Evolutionary conservation across 2,113 vertebrate species (phyloP).

Genomic region (Zapus hudsonius): DNA sequence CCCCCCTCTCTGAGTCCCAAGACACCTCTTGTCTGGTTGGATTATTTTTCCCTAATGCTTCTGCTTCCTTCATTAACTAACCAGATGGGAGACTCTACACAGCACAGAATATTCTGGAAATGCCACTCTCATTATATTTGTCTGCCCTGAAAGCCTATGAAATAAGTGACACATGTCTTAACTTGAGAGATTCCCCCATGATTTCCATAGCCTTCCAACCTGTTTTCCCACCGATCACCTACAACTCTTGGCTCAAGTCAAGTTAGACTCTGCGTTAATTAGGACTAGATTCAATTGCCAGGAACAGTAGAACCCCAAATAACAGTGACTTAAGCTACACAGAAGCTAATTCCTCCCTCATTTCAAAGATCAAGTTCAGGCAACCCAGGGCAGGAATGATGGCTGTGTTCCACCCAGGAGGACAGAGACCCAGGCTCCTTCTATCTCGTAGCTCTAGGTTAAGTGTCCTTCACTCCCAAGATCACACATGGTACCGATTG

Average conservation of each 20-base stretch:
- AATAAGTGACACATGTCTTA: constrained; percentile 42
- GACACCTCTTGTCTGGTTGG: background rate
- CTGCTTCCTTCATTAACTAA: background rate
- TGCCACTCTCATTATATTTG: background rate
- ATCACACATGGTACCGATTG: background rate
- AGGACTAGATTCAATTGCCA: constrained; percentile 64
- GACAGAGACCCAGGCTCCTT: background rate
- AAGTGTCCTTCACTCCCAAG: background rate
- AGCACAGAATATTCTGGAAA: constrained; percentile 39
- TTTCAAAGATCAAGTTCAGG: constrained; percentile 1
- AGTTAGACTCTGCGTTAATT: constrained; percentile 60
- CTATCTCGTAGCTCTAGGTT: background rate
- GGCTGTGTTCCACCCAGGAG: background rate
- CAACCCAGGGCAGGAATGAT: background rate
- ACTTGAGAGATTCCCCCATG: constrained; percentile 42
- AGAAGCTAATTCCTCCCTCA: constrained; percentile 31
- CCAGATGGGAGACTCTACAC: background rate
- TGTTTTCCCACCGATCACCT: constrained; percentile 50
- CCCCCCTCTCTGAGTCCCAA: background rate
- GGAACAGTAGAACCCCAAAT: constrained; percentile 54
- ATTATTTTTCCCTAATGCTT: background rate
- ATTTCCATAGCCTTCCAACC: constrained; percentile 30
- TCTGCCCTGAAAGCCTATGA: constrained; percentile 43
- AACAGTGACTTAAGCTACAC: constrained; percentile 40
- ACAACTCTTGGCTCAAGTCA: constrained; percentile 54